Conservation (phyloP, 1,140 invertebrate species). For the Hesperophylax magnus region DNA sequence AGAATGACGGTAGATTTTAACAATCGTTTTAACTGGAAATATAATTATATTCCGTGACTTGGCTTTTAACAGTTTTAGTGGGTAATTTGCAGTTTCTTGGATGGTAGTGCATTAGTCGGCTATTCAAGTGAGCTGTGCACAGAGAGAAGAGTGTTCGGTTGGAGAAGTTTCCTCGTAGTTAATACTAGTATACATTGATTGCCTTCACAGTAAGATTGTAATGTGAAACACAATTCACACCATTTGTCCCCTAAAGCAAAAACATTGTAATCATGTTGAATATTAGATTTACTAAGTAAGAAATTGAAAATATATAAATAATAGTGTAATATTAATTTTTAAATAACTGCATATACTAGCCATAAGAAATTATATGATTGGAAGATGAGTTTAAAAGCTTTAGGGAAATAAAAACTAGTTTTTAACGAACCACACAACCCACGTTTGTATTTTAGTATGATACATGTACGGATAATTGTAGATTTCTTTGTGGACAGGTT, state of each 20-base stretch:
- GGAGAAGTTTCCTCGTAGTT: background rate
- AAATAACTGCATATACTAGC: conserved; percentile 45
- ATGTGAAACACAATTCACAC: conserved; percentile 17
- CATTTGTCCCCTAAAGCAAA: conserved; percentile 11
- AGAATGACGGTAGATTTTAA: too few species aligned
- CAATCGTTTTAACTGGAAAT: too few species aligned
- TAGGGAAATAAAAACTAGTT: conserved; percentile 41
- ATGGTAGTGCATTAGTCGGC: background rate
- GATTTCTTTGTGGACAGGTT: conserved; percentile 58
- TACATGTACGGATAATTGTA: conserved; percentile 57
- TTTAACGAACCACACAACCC: conserved; percentile 49
- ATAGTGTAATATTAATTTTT: conserved; percentile 31
- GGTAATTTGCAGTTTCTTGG: background rate
- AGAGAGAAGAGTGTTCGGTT: background rate
- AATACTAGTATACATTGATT: background rate
- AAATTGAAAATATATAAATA: conserved; percentile 45
- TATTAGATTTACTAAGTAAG: conserved; percentile 15
- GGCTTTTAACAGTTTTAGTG: too few species aligned
- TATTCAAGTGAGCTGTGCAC: background rate
- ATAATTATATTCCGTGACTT: too few species aligned
- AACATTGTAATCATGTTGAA: conserved; percentile 25
- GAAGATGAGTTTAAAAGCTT: conserved; percentile 54
- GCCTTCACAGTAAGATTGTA: conserved; percentile 15
- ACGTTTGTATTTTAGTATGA: conserved; percentile 57
- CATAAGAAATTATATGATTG: conserved; percentile 48